A percentile compares a stretch with the other conserved stretches of the same genome.
Conservation (phyloP, 37 sponge, comb jelly and placozoan species). For the Halichondria panicea region DNA sequence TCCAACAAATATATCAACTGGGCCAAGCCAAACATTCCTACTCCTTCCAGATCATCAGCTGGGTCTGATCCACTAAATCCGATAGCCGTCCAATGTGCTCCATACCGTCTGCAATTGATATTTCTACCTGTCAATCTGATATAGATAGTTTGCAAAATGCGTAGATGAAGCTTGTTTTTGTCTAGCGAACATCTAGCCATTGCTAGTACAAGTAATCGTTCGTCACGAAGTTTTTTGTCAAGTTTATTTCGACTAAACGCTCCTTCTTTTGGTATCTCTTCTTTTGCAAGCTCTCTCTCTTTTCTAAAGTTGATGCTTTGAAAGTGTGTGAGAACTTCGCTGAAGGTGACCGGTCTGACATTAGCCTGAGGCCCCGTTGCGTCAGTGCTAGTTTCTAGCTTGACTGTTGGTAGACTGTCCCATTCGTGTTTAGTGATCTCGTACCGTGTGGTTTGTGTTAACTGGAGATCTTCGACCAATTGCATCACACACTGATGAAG, state of each 20-base stretch:
- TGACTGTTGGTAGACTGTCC: slow-evolving; percentile 56
- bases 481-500: slow-evolving; percentile 26
- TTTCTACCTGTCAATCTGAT: slow-evolving; percentile 56
- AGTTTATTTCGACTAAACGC: slow-evolving; percentile 34
- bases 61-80: slow-evolving; percentile 90
- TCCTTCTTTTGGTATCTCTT: slow-evolving; percentile 14
- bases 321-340: slow-evolving; percentile 60
- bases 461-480: slow-evolving; percentile 3
- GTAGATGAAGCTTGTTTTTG: slow-evolving; percentile 58
- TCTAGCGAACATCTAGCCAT: slow-evolving; percentile 59
- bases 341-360: slow-evolving; percentile 35
- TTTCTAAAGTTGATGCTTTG: slow-evolving; percentile 40
- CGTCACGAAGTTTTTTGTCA: slow-evolving; percentile 49
- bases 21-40: slow-evolving; percentile 79
- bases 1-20: slow-evolving; percentile 77
- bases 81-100: slow-evolving; percentile 88
- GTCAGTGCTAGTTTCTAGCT: slow-evolving; percentile 4
- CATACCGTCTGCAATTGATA: slow-evolving; percentile 67
- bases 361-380: not conserved
- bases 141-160: slow-evolving; percentile 76
- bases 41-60: slow-evolving; percentile 78
- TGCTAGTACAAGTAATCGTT: slow-evolving; percentile 68
- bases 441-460: slow-evolving; percentile 2
- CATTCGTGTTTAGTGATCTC: slow-evolving; percentile 36
- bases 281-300: slow-evolving; percentile 32